phyloP scores from a whole-genome alignment of 1,140 invertebrate species.

The Spodoptera litura region DNA sequence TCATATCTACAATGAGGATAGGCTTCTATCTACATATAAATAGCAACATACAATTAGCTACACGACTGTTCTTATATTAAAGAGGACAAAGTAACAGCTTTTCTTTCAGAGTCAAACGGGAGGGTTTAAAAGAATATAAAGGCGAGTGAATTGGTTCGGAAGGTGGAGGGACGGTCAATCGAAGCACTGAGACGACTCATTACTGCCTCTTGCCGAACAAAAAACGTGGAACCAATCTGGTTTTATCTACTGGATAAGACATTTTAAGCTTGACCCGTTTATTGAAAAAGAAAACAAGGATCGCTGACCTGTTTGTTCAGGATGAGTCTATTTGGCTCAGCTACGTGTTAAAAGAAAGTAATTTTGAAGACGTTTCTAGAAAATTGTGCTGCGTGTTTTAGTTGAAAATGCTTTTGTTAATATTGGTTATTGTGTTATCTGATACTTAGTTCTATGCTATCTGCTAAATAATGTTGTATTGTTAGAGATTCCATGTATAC shows the following conservation, averaged over 20 bases:
- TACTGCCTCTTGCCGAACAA: conserved; percentile 63
- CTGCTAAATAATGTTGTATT: no score
- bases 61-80: conserved; percentile 59
- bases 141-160: conserved; percentile 73
- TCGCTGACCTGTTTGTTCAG: conserved; percentile 28
- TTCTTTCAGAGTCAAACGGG: conserved; percentile 71
- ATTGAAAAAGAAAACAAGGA: conserved; percentile 40
- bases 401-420: background rate
- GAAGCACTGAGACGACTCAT: conserved; percentile 79
- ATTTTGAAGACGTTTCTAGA: conserved; percentile 23
- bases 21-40: no score
- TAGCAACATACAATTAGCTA: background rate
- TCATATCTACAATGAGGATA: no score
- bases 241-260: conserved; percentile 54
- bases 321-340: conserved; percentile 19
- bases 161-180: conserved; percentile 79
- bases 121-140: conserved; percentile 77
- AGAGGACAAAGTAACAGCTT: conserved; percentile 61
- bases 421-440: background rate
- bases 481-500: no score
- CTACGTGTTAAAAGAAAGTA: background rate
- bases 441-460: no score
- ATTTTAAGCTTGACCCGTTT: conserved; percentile 45
- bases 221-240: conserved; percentile 51
- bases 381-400: conserved; percentile 6